phyloP scores from a whole-genome alignment of 2,797 vertebrate genomes.

The Enteromius trimaculatus region DNA sequence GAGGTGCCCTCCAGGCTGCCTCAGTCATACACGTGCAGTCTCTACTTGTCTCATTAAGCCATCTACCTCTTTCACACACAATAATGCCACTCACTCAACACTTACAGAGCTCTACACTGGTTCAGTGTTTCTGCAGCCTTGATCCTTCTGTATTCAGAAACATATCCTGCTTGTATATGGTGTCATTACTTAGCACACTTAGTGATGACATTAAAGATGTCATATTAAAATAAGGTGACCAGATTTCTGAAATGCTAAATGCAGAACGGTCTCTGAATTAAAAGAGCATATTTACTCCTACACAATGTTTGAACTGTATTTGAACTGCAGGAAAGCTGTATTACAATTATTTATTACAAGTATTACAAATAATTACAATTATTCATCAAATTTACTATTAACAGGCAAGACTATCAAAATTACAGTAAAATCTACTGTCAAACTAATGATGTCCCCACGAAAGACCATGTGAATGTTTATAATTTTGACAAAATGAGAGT shows the following conservation, averaged over 20 bases:
- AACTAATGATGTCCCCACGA: background rate
- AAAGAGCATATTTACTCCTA: background rate
- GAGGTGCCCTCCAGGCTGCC: constrained; percentile 47
- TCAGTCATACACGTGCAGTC: constrained; percentile 64
- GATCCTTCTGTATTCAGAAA: background rate
- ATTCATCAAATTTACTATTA: background rate
- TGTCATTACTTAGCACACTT: background rate
- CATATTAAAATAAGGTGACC: background rate
- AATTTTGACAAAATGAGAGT: background rate
- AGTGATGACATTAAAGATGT: background rate
- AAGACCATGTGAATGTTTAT: background rate
- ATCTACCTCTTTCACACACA: constrained; percentile 67
- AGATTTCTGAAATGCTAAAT: background rate
- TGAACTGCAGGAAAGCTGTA: background rate
- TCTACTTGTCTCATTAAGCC: constrained; percentile 60
- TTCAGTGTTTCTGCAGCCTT: constrained; percentile 60
- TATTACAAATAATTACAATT: background rate
- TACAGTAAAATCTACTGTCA: background rate
- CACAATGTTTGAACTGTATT: background rate
- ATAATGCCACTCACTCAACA: constrained; percentile 62
- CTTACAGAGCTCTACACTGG: constrained; percentile 66
- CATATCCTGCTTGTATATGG: background rate
- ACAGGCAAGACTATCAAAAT: background rate
- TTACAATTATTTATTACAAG: too few relatives aligned
- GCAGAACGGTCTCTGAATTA: background rate